Conservation (phyloP, 2,113 vertebrate species). For the Delphinapterus leucas region DNA sequence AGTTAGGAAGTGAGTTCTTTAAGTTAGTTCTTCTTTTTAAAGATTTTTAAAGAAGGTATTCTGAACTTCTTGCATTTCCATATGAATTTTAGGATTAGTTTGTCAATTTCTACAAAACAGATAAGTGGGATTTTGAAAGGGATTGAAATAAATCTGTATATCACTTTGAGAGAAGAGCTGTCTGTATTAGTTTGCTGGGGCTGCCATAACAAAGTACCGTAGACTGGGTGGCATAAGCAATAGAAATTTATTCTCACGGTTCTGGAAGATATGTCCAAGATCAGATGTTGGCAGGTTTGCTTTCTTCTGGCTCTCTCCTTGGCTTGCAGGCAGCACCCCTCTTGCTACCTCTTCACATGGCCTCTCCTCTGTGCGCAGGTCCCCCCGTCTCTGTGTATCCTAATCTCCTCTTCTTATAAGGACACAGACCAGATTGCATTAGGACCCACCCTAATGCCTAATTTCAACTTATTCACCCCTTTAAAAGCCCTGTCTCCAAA, state of each 20-base stretch:
- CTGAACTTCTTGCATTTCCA: not conserved
- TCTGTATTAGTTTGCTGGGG: not conserved
- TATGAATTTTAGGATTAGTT: not conserved
- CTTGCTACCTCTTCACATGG: not conserved
- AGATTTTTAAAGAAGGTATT: not conserved
- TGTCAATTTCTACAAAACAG: not conserved
- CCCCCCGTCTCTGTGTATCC: not conserved
- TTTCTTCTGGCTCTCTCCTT: not conserved
- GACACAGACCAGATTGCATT: not conserved
- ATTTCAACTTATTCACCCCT: not conserved
- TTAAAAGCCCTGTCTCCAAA: not conserved
- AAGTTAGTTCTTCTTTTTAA: not conserved
- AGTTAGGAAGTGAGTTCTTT: not conserved
- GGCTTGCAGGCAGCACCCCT: not conserved
- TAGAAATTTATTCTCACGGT: not conserved
- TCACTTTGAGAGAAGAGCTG: not conserved
- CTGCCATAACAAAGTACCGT: not conserved
- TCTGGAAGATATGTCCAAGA: too few relatives aligned
- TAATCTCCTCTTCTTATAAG: not conserved
- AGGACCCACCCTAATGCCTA: not conserved
- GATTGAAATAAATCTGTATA: not conserved
- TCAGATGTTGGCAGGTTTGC: not conserved
- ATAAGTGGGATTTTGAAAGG: not conserved
- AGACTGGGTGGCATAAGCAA: not conserved
- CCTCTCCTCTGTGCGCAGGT: not conserved